phyloP scores from a whole-genome alignment of 2,113 vertebrate genomes.

The Dendropsophus ebraccatus region DNA sequence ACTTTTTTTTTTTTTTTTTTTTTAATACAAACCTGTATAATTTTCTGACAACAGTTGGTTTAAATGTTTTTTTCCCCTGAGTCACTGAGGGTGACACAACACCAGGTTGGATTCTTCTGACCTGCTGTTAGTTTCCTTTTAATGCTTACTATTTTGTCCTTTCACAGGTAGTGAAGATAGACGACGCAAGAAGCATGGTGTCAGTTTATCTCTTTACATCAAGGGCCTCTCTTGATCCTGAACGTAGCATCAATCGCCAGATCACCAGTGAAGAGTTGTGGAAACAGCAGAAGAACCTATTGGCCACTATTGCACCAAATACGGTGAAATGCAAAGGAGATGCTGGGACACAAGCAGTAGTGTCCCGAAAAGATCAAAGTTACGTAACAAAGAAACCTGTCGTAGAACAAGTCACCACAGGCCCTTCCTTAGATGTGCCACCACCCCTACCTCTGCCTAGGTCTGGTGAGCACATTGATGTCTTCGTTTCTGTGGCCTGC shows the following conservation, averaged over 20 bases:
- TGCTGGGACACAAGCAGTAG: background rate
- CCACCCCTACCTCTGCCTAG: constrained; percentile 77
- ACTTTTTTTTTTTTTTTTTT: no score
- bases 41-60: no score
- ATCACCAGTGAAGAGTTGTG: constrained; percentile 80
- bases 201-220: constrained; percentile 83
- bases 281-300: constrained; percentile 89
- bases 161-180: constrained; percentile 80
- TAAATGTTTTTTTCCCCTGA: no score
- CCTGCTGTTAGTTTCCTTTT: no score
- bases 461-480: constrained; percentile 85
- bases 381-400: constrained; percentile 51
- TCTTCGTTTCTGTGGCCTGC: constrained; percentile 88
- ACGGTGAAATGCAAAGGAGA: constrained; percentile 51
- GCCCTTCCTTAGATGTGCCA: constrained; percentile 68
- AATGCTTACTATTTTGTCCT: background rate
- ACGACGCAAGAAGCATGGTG: constrained; percentile 71
- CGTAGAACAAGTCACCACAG: constrained; percentile 61
- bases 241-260: constrained; percentile 82
- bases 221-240: constrained; percentile 71
- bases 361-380: constrained; percentile 60
- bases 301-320: constrained; percentile 74
- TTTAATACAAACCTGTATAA: no score
- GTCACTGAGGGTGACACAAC: no score
- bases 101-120: no score